Conservation (phyloP, 2,888 invertebrate genomes). For the Aleiodes testaceus region DNA sequence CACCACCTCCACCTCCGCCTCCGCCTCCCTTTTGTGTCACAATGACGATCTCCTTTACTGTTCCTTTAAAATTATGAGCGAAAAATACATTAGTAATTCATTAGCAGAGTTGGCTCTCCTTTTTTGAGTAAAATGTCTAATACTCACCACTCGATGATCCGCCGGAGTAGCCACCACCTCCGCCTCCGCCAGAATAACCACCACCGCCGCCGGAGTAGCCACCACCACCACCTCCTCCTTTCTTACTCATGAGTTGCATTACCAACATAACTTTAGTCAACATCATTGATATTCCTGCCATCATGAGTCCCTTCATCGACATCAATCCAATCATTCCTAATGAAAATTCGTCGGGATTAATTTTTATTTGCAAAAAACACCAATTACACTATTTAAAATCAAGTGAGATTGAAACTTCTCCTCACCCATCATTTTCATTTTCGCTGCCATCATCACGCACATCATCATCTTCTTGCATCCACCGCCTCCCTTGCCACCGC, state of each 20-base stretch:
- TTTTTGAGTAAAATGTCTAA: constrained; percentile 1
- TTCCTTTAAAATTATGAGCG: constrained; percentile 52
- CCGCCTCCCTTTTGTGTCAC: constrained; percentile 74
- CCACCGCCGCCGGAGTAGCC: constrained; percentile 54
- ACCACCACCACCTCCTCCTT: constrained; percentile 59
- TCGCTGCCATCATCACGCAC: constrained; percentile 78
- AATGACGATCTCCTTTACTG: constrained; percentile 65
- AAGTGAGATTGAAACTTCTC: neutral
- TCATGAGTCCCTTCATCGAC: constrained; percentile 78
- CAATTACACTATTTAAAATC: too few species aligned
- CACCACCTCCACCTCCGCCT: constrained; percentile 72
- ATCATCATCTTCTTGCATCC: constrained; percentile 79
- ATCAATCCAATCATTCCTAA: constrained; percentile 78
- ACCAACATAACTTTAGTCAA: constrained; percentile 75
- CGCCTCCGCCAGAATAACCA: constrained; percentile 53
- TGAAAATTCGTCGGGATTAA: constrained; percentile 47
- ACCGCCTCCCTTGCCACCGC: constrained; percentile 63
- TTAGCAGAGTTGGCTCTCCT: neutral
- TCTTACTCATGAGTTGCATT: constrained; percentile 63
- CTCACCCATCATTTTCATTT: constrained; percentile 77
- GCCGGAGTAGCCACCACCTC: constrained; percentile 56
- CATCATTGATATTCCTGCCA: constrained; percentile 78
- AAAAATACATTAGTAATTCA: constrained; percentile 34
- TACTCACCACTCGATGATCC: constrained; percentile 63
- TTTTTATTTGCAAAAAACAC: too few species aligned